These are phyloP conservation scores for Pseudeuparius sepicola DNA, from an alignment of 2,888 invertebrate genomes.

Conservation along the genomic window DNA sequence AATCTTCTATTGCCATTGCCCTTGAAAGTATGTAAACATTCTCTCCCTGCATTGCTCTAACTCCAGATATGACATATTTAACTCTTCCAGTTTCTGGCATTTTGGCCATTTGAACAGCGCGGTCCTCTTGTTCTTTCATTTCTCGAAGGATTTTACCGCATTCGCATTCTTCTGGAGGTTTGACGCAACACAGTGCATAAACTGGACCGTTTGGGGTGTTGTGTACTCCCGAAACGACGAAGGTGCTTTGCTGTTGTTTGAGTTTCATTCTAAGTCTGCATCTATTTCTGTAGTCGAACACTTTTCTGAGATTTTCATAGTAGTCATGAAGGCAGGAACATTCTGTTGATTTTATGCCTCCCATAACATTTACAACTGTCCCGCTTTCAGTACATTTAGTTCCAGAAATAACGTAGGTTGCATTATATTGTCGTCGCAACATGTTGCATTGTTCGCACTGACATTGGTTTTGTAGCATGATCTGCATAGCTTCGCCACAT, in stretches of 20 bases:
- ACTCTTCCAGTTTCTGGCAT: slow-evolving; percentile 29
- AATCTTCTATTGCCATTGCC: slow-evolving; percentile 27
- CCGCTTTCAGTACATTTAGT: slow-evolving; percentile 22
- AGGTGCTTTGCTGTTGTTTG: slow-evolving; percentile 23
- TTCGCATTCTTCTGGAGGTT: slow-evolving; percentile 24
- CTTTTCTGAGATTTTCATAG: slow-evolving; percentile 20
- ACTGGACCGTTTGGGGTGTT: slow-evolving; percentile 25
- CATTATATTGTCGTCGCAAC: slow-evolving; percentile 18
- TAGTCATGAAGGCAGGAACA: slow-evolving; percentile 25
- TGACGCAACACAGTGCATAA: slow-evolving; percentile 25
- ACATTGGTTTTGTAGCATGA: slow-evolving; percentile 23
- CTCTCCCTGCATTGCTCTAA: slow-evolving; percentile 30
- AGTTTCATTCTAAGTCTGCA: slow-evolving; percentile 21
- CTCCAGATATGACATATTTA: slow-evolving; percentile 32
- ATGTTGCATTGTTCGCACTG: slow-evolving; percentile 24
- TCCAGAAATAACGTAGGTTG: slow-evolving; percentile 25
- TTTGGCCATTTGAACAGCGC: slow-evolving; percentile 23
- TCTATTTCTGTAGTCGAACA: slow-evolving; percentile 24
- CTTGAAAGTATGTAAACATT: slow-evolving; percentile 31
- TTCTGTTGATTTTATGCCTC: slow-evolving; percentile 21
- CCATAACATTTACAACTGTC: slow-evolving; percentile 17
- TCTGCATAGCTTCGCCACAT: slow-evolving; percentile 24
- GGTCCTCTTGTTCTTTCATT: slow-evolving; percentile 25
- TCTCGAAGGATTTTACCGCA: slow-evolving; percentile 22
- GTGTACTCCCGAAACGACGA: slow-evolving; percentile 24